phyloP scores from a whole-genome alignment of 1,140 invertebrate genomes.

The Tetragonula clypearis region DNA sequence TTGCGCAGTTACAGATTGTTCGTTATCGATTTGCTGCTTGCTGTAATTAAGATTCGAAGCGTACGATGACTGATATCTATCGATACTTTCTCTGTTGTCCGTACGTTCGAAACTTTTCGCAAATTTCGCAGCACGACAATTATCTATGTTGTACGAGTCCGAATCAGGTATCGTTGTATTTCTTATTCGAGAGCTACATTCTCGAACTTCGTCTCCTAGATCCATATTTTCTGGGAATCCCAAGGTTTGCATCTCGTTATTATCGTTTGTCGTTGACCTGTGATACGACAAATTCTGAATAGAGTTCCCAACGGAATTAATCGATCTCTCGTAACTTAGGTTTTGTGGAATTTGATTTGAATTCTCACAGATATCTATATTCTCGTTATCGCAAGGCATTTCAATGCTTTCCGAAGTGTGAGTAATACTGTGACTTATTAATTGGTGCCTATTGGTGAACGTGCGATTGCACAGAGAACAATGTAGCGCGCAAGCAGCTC shows the following conservation, averaged over 20 bases:
- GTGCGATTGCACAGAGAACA: conserved; percentile 76
- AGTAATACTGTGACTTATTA: conserved; percentile 73
- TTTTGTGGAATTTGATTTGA: conserved; percentile 68
- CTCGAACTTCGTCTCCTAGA: conserved; percentile 45
- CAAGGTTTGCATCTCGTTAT: conserved; percentile 63
- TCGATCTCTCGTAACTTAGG: conserved; percentile 63
- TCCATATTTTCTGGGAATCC: conserved; percentile 63
- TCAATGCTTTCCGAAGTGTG: conserved; percentile 72
- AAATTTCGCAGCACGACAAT: conserved; percentile 42
- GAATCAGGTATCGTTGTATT: conserved; percentile 44
- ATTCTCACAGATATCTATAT: conserved; percentile 73
- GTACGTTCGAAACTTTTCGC: conserved; percentile 24
- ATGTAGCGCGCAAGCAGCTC: conserved; percentile 73
- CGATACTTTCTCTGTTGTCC: conserved; percentile 29
- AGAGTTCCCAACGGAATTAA: conserved; percentile 63
- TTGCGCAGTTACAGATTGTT: conserved; percentile 1
- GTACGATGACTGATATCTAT: conserved; percentile 45
- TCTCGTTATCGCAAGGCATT: conserved; percentile 73
- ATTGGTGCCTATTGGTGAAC: conserved; percentile 72
- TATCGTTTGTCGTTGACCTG: conserved; percentile 52
- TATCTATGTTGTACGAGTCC: conserved; percentile 19
- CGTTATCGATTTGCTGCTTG: conserved; percentile 17
- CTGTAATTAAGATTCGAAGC: conserved; percentile 44
- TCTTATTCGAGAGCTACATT: conserved; percentile 37
- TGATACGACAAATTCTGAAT: conserved; percentile 70